Percentiles rank a stretch among this genome's conserved stretches.
Conservation (phyloP, 2,888 invertebrate genomes). For the Coremacera marginata region DNA sequence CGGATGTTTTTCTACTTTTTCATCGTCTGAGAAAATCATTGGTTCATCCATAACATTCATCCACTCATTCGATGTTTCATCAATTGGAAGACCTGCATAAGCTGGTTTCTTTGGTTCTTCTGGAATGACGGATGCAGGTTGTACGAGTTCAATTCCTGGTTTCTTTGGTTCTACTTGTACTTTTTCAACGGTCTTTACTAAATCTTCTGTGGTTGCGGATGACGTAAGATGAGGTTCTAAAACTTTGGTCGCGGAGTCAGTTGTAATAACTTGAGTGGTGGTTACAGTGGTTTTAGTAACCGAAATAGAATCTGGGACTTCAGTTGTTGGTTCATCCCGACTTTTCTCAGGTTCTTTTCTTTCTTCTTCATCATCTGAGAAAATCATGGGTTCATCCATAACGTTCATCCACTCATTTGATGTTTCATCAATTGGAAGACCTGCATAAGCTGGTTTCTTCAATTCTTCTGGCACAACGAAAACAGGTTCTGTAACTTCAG, state of each 20-base stretch:
- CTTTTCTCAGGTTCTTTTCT: not conserved
- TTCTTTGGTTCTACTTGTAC: not conserved
- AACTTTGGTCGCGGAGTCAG: constrained; percentile 36
- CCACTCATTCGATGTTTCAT: constrained; percentile 61
- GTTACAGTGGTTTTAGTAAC: not conserved
- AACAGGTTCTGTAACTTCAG: constrained; percentile 34
- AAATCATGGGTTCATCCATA: constrained; percentile 55
- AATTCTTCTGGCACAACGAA: constrained; percentile 35
- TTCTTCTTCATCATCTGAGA: constrained; percentile 54
- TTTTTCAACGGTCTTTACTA: not conserved
- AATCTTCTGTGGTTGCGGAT: not conserved
- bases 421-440: constrained; percentile 60
- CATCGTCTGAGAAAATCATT: constrained; percentile 59
- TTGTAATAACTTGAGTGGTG: not conserved
- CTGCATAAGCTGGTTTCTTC: constrained; percentile 54
- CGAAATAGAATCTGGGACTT: constrained; percentile 52
- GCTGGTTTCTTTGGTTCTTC: constrained; percentile 48
- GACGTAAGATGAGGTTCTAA: constrained; percentile 35
- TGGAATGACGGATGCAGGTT: not conserved
- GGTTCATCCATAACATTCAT: constrained; percentile 64
- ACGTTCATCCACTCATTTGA: constrained; percentile 61
- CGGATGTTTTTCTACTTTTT: constrained; percentile 36
- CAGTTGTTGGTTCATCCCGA: not conserved
- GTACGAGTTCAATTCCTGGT: not conserved
- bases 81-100: constrained; percentile 61